Evolutionary conservation across 2,113 vertebrate species (phyloP), one percentile per base, ranked within the genome.

Genomic region (Lepus americanus): DNA sequence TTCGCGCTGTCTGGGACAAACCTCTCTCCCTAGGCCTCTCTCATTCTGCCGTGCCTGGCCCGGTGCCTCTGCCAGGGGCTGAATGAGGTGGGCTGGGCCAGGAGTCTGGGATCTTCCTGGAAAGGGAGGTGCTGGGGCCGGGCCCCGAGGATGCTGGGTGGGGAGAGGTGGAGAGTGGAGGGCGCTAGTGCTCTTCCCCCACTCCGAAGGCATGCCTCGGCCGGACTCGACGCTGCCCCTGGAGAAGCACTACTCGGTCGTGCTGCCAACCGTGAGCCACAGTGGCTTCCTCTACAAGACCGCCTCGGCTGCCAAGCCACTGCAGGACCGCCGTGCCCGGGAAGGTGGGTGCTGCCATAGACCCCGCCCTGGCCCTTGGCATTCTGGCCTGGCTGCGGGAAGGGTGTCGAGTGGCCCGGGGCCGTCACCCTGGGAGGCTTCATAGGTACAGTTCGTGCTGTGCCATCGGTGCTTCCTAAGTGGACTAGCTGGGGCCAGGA

Each of bases 261-360:
- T 98, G 73, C 94, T 98, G 77, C 98, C 98, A 31, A 99, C 98
- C 7, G 98, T 99, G 94, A 99, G 98, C 23, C 98, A 99, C 98
- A 99, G 98, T 5, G 99, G 99, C 80, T 99, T 99, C 97, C 98
- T 99, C 73, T 99, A 98, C 98, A 99, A 99, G 98, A 99, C 99
- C 0, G 98, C 98, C 8, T 99, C 99, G 27, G 99, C 99, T 97
- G 98, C 97, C 91, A 99, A 99, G 63, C 98, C 97, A 36, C 86
- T 99, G 49, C 96, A 98, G 10, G 99, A 99, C 82, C 98, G 98
- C 70, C 99, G 99, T 69, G 95, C 97, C 77, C 98, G 79, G 95
- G 99, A 99, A 97, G 99, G 99, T 99, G 91, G 25, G 51, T 72
- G 23, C 78, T 10, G 0, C 11, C 4, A 16, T 19, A 29, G 12